Percentiles rank a stretch among this genome's conserved stretches.
Conservation (phyloP, 2,888 invertebrate genomes). For the Boloria euphrosyne region DNA sequence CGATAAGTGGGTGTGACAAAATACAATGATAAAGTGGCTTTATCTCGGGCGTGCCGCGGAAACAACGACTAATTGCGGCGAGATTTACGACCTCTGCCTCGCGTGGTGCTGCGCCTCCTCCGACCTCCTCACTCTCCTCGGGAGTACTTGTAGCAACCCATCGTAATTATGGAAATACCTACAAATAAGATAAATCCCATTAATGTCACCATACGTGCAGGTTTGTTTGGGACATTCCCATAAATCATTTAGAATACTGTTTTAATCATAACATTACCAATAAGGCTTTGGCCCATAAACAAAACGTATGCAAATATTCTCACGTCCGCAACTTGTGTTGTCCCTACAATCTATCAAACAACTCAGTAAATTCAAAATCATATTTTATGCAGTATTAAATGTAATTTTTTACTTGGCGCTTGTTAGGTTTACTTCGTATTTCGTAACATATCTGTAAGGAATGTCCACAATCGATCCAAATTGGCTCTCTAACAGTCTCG, state of each 20-base stretch:
- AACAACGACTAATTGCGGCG: conserved; percentile 42
- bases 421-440: too few species aligned
- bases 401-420: too few species aligned
- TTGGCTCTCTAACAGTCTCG: not conserved
- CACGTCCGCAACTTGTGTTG: too few species aligned
- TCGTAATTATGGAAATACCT: conserved; percentile 41
- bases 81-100: conserved; percentile 32
- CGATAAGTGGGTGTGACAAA: conserved; percentile 46
- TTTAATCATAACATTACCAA: too few species aligned
- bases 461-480: too few species aligned
- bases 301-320: too few species aligned
- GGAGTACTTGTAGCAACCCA: conserved; percentile 15
- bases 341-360: not conserved
- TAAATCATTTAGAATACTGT: too few species aligned
- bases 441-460: too few species aligned
- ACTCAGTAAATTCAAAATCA: too few species aligned
- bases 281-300: too few species aligned
- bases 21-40: conserved; percentile 45
- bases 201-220: not conserved
- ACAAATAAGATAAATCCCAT: conserved; percentile 38
- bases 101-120: not conserved
- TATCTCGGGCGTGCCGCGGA: conserved; percentile 35
- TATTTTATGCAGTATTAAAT: too few species aligned
- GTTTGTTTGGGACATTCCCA: not conserved
- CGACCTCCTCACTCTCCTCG: not conserved